These are phyloP conservation scores for Hucho hucho DNA, from an alignment of 2,113 vertebrate genomes.

Conservation along the genomic window DNA sequence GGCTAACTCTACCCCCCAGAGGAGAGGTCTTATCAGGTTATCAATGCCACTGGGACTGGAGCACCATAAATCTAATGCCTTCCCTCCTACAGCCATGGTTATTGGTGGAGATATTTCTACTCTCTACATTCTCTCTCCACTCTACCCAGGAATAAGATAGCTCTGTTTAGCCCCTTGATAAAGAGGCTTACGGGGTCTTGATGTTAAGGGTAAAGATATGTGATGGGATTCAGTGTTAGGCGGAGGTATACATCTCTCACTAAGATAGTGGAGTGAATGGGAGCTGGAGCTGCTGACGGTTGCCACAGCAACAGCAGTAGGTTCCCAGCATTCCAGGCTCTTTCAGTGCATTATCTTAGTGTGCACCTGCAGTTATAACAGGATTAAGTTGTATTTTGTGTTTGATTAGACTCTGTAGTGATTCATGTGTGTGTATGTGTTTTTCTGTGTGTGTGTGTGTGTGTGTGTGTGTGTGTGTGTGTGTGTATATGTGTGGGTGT, in stretches of 20 bases:
- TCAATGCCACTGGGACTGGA: slow-evolving; percentile 27
- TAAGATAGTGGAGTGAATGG: not conserved
- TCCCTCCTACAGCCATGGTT: slow-evolving; percentile 5
- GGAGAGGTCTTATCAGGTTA: slow-evolving; percentile 31
- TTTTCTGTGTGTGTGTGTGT: not conserved
- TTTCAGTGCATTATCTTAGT: not conserved
- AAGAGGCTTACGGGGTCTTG: not conserved
- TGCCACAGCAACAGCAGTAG: slow-evolving; percentile 10
- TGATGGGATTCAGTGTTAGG: not conserved
- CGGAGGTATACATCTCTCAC: not conserved
- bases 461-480: not conserved
- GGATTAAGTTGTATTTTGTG: not conserved
- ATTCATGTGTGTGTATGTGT: slow-evolving; percentile 1
- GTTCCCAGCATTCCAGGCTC: not conserved
- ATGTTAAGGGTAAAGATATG: not conserved
- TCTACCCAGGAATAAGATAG: not conserved
- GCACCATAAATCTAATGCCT: slow-evolving; percentile 23
- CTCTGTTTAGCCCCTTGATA: not conserved
- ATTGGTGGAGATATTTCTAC: not conserved
- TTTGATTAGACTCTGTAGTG: not conserved
- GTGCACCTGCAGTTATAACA: not conserved
- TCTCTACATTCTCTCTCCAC: not conserved
- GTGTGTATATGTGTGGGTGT: not conserved
- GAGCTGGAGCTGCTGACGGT: not conserved
- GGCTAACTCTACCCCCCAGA: not conserved